Conservation (phyloP, 1,140 invertebrate genomes). For the Cyrtorhinus lividipennis region DNA sequence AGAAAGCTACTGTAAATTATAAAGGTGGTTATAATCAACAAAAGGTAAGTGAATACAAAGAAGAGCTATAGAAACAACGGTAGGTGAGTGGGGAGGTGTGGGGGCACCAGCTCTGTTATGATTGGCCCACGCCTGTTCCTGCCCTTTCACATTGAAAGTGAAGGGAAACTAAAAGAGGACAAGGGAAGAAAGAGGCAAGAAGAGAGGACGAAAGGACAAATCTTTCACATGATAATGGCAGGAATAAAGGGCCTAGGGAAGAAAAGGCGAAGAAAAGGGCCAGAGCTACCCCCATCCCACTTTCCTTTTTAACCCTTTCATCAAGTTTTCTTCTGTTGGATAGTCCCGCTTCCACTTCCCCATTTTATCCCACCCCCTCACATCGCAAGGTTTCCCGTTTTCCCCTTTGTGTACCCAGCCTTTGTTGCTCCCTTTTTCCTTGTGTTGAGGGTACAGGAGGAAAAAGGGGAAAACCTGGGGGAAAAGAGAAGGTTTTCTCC, state of each 20-base stretch:
- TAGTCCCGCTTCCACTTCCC: not conserved
- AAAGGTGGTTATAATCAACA: slow-evolving; percentile 8
- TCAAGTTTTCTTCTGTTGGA: slow-evolving; percentile 12
- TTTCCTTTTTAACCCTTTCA: slow-evolving; percentile 13
- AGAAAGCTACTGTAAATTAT: slow-evolving; percentile 1
- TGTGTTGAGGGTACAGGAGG: not conserved
- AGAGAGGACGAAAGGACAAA: not conserved
- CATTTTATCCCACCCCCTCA: not conserved
- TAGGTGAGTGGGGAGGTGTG: not conserved
- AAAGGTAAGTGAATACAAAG: slow-evolving; percentile 10
- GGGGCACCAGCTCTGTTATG: slow-evolving; percentile 8
- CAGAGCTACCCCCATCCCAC: not conserved
- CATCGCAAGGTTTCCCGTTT: not conserved
- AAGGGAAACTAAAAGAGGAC: not conserved
- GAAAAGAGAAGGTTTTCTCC: not conserved
- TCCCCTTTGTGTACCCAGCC: not conserved
- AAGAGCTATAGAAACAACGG: slow-evolving; percentile 6
- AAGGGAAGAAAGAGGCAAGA: slow-evolving; percentile 5
- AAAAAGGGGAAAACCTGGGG: not conserved
- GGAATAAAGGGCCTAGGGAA: slow-evolving; percentile 7
- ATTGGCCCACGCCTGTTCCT: not conserved
- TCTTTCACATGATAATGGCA: slow-evolving; percentile 15
- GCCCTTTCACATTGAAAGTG: not conserved
- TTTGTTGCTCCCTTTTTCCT: not conserved
- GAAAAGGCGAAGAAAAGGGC: slow-evolving; percentile 12